These are phyloP conservation scores for Notarius quadriscutis DNA, from an alignment of 2,113 vertebrate species.

Conservation along the genomic window DNA sequence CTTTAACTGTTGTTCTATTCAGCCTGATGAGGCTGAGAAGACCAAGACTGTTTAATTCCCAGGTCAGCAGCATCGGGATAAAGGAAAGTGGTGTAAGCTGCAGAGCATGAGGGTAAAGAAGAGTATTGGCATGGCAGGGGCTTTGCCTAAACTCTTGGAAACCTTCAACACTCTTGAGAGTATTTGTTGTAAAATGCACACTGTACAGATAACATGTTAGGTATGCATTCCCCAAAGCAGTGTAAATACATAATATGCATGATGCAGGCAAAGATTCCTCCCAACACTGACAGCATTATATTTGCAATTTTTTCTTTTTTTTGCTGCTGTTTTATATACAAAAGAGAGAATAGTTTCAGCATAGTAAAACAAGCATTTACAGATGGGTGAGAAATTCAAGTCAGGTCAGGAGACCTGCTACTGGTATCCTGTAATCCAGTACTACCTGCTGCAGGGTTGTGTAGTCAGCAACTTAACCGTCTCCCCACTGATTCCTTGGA, in stretches of 20 bases:
- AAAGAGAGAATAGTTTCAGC: background rate
- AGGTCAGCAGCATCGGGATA: background rate
- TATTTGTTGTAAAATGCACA: background rate
- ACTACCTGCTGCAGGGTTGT: too few species aligned
- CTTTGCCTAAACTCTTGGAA: constrained; percentile 33
- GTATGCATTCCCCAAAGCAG: background rate
- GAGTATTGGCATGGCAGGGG: background rate
- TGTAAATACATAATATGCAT: background rate
- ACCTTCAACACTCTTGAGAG: constrained; percentile 4
- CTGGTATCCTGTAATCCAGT: too few species aligned
- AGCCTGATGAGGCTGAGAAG: constrained; percentile 5
- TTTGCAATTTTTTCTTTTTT: background rate
- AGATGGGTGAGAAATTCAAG: background rate
- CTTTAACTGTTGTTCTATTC: background rate
- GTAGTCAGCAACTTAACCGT: too few species aligned
- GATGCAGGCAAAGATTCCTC: constrained; percentile 11
- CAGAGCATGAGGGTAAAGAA: constrained; percentile 16
- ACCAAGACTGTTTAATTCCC: constrained; percentile 29
- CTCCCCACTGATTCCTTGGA: too few species aligned
- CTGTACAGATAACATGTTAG: background rate
- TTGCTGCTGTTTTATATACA: background rate
- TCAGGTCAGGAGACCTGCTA: too few species aligned
- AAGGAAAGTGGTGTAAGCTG: constrained; percentile 31
- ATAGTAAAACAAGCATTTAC: background rate
- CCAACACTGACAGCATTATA: background rate